Evolutionary conservation across 2,797 vertebrate species (phyloP).

Genomic region (Hyperoplus immaculatus): DNA sequence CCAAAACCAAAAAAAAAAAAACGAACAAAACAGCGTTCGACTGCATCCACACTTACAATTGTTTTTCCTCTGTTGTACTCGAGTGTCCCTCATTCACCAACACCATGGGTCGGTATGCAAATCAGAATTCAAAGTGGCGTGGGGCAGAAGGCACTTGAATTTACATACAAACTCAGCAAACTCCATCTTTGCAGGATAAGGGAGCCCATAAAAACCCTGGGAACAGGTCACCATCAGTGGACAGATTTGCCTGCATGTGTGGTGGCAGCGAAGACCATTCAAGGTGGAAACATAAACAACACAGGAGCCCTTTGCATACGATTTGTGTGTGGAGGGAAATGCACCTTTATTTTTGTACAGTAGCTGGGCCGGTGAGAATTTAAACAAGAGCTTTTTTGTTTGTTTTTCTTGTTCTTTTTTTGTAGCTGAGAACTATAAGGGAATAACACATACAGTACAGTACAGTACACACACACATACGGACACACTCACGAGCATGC

Average conservation of each 20-base stretch:
- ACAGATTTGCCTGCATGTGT: conserved; percentile 72
- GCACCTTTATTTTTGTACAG: conserved; percentile 26
- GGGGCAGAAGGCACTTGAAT: conserved; percentile 82
- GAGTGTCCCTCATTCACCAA: conserved; percentile 23
- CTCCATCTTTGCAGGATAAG: conserved; percentile 52
- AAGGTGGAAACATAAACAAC: conserved; percentile 43
- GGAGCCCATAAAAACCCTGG: conserved; percentile 42
- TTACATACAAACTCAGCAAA: conserved; percentile 79
- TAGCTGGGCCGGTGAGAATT: conserved; percentile 35
- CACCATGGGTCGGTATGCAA: conserved; percentile 73
- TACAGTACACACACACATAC: conserved; percentile 21
- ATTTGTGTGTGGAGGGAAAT: conserved; percentile 70
- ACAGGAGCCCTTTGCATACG: conserved; percentile 71
- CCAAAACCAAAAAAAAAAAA: not conserved
- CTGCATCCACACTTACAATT: not conserved
- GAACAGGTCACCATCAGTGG: conserved; percentile 23
- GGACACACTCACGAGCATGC: conserved; percentile 30
- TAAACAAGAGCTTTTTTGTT: conserved; percentile 10
- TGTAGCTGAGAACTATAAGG: conserved; percentile 42
- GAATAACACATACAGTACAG: conserved; percentile 39
- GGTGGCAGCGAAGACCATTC: conserved; percentile 46
- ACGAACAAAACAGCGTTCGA: conserved; percentile 34
- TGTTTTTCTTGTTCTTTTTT: not conserved
- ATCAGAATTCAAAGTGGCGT: conserved; percentile 81
- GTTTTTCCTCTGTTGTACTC: not conserved